These are phyloP conservation scores for Cebidichthys violaceus DNA, from an alignment of 2,113 vertebrate genomes.

Conservation along the genomic window DNA sequence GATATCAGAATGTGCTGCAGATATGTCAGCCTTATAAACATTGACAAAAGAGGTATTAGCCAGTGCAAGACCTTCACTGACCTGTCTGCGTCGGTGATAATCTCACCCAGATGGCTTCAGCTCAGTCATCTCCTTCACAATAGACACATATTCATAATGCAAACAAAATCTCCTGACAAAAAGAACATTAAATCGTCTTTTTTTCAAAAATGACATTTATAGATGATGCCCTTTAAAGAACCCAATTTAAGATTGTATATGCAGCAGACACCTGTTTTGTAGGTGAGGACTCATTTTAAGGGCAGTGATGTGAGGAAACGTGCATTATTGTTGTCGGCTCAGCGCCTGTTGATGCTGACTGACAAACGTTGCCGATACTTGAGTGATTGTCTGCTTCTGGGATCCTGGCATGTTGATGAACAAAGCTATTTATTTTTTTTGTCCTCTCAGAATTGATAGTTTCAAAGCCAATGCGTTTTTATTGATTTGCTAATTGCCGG, in stretches of 20 bases:
- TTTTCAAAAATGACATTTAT: constrained; percentile 5
- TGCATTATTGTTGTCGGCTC: constrained; percentile 50
- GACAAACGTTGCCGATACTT: constrained; percentile 69
- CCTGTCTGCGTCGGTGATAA: constrained; percentile 52
- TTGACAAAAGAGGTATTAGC: constrained; percentile 73
- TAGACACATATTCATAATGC: constrained; percentile 35
- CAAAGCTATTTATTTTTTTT: constrained; percentile 58
- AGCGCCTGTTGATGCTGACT: constrained; percentile 57
- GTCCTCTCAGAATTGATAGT: constrained; percentile 72
- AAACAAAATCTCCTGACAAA: constrained; percentile 45
- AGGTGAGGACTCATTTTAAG: constrained; percentile 59
- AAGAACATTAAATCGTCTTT: constrained; percentile 16
- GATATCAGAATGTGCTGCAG: constrained; percentile 36
- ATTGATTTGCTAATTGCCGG: constrained; percentile 83
- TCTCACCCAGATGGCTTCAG: constrained; percentile 56
- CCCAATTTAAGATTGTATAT: constrained; percentile 16
- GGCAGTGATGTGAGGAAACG: constrained; percentile 46
- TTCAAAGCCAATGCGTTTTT: constrained; percentile 74
- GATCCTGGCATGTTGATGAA: constrained; percentile 76
- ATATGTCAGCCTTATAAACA: constrained; percentile 61
- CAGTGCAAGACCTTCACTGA: constrained; percentile 58
- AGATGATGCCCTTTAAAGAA: not conserved
- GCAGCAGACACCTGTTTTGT: constrained; percentile 24
- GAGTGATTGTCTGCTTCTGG: constrained; percentile 69
- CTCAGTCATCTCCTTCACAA: constrained; percentile 44